Percentiles rank a stretch among this genome's conserved stretches.
Evolutionary conservation across 2,888 invertebrate species (phyloP).

Genomic region (Lycocerus yunnanus): DNA sequence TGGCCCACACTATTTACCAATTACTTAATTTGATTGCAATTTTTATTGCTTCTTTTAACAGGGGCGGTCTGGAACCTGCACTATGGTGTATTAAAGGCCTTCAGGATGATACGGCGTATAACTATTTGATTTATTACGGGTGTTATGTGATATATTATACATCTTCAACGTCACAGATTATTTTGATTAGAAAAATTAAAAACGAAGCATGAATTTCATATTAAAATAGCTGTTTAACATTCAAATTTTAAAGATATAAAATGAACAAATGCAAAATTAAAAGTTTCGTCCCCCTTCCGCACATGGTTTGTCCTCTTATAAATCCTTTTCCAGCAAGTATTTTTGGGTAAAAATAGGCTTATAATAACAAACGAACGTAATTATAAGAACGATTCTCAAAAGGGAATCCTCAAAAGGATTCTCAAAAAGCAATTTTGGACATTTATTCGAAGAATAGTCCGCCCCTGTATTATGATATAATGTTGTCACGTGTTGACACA

Average conservation of each 20-base stretch:
- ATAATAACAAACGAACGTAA: background rate
- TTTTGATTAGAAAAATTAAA: background rate
- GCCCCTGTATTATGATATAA: background rate
- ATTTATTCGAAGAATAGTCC: background rate
- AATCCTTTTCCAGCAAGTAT: no score
- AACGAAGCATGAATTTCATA: background rate
- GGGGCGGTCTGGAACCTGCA: background rate
- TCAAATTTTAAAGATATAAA: background rate
- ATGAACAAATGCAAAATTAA: no score
- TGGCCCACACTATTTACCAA: background rate
- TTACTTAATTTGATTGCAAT: background rate
- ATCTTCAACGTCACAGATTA: background rate
- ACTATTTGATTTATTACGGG: no score
- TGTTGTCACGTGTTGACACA: background rate
- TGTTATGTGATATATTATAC: background rate
- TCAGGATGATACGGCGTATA: no score
- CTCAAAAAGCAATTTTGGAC: background rate
- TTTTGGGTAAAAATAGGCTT: no score
- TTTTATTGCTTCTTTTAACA: background rate
- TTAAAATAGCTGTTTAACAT: background rate
- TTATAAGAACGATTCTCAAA: background rate
- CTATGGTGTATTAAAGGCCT: background rate
- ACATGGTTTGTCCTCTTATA: no score
- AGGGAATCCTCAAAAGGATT: background rate
- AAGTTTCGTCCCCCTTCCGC: no score